These are phyloP conservation scores for Zosterops borbonicus DNA, from an alignment of 2,113 vertebrate genomes.

Conservation along the genomic window DNA sequence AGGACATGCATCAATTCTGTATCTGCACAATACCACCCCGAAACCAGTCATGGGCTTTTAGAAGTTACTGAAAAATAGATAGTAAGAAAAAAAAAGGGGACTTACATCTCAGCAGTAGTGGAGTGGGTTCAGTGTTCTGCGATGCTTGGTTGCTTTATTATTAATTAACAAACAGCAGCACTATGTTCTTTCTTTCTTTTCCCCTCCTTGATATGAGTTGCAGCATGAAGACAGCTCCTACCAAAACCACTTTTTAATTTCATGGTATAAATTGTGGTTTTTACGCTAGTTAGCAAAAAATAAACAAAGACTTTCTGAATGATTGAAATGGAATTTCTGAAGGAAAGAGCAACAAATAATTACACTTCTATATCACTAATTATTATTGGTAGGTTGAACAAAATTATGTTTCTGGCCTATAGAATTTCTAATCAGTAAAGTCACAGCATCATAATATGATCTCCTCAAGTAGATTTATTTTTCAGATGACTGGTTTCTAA, in stretches of 20 bases:
- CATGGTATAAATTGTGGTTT: constrained; percentile 71
- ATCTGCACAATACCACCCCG: background rate
- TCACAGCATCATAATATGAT: constrained; percentile 26
- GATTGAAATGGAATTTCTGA: constrained; percentile 71
- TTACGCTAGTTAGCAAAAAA: constrained; percentile 72
- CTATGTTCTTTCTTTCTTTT: constrained; percentile 58
- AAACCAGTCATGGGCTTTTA: background rate
- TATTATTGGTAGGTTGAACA: constrained; percentile 58
- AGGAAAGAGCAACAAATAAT: constrained; percentile 67
- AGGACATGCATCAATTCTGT: background rate
- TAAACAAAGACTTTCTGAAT: constrained; percentile 65
- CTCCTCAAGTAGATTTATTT: constrained; percentile 49
- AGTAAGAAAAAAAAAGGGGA: background rate
- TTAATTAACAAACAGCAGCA: constrained; percentile 70
- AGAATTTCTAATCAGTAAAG: constrained; percentile 59
- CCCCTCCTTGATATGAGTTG: constrained; percentile 56
- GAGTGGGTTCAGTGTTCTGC: constrained; percentile 17
- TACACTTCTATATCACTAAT: constrained; percentile 65
- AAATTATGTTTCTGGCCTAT: constrained; percentile 58
- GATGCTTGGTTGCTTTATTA: constrained; percentile 64
- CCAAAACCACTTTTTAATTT: constrained; percentile 71
- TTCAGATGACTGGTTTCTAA: constrained; percentile 29
- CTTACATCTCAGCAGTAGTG: constrained; percentile 4
- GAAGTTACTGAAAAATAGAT: constrained; percentile 22
- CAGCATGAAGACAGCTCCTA: constrained; percentile 62